Conservation (phyloP, 2,888 invertebrate genomes). For the Hyles lineata region DNA sequence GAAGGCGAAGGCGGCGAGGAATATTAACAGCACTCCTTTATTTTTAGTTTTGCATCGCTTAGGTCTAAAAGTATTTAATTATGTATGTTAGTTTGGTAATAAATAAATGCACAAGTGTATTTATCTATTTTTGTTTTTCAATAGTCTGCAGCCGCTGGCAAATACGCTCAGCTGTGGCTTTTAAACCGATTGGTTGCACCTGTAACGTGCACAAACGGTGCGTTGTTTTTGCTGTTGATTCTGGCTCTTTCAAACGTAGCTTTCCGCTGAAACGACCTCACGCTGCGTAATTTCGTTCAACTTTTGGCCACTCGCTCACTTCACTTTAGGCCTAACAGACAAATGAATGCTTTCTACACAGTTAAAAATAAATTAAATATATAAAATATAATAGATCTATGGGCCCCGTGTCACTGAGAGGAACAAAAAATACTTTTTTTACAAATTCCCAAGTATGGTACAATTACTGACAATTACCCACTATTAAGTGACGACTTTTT, state of each 20-base stretch:
- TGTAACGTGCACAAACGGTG: not conserved
- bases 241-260: not conserved
- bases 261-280: not conserved
- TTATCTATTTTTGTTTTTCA: slow-evolving; percentile 42
- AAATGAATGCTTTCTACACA: too few relatives aligned
- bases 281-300: not conserved
- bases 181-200: not conserved
- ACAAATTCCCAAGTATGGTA: too few relatives aligned
- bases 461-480: too few relatives aligned
- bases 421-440: too few relatives aligned
- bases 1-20: slow-evolving; percentile 92
- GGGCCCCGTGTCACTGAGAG: too few relatives aligned
- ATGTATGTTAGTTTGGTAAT: slow-evolving; percentile 43
- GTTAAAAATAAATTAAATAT: too few relatives aligned
- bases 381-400: too few relatives aligned
- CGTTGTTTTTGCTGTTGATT: not conserved
- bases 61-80: slow-evolving; percentile 49
- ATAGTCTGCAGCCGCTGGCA: not conserved
- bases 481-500: too few relatives aligned
- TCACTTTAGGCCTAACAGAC: too few relatives aligned
- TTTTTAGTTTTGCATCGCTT: slow-evolving; percentile 55
- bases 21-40: slow-evolving; percentile 82
- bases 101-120: slow-evolving; percentile 53
- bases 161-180: not conserved
- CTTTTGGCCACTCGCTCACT: not conserved